Conservation (phyloP, 2,797 vertebrate genomes). For the Muscicapa comitata region DNA sequence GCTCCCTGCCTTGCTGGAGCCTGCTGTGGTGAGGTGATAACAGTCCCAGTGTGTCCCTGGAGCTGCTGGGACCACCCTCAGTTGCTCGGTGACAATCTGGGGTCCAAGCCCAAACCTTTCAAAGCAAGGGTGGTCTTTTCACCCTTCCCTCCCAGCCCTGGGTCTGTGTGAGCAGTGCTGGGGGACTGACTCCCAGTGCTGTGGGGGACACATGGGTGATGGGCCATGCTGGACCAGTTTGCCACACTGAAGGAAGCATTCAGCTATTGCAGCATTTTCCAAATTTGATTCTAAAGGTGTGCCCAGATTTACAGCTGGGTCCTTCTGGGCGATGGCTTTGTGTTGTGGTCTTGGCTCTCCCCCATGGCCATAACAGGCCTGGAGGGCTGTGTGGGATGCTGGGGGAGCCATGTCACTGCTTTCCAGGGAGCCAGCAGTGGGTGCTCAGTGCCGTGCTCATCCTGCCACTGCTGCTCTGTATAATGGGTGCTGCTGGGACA, state of each 20-base stretch:
- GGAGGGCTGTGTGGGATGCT: not conserved
- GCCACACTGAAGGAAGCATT: accelerated
- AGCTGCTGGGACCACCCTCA: not conserved
- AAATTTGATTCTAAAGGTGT: not conserved
- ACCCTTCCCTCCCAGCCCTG: not conserved
- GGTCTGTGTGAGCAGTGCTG: not conserved
- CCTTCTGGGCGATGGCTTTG: not conserved
- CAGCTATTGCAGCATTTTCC: not conserved
- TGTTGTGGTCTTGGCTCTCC: not conserved
- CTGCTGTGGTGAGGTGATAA: not conserved
- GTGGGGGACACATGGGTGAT: accelerated
- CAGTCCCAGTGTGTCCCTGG: accelerated
- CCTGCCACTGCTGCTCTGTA: accelerated
- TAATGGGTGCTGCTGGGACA: accelerated
- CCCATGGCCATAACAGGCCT: accelerated
- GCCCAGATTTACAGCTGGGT: not conserved
- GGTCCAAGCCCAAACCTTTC: not conserved
- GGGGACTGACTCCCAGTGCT: accelerated
- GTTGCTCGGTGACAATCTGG: not conserved
- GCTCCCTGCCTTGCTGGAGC: not conserved
- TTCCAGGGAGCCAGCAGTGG: not conserved
- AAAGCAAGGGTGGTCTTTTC: not conserved
- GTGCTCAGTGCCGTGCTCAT: accelerated
- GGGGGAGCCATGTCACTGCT: not conserved
- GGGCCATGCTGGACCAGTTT: accelerated